Conservation (phyloP, 1,140 invertebrate genomes). For the Choristoneura fumiferana region DNA sequence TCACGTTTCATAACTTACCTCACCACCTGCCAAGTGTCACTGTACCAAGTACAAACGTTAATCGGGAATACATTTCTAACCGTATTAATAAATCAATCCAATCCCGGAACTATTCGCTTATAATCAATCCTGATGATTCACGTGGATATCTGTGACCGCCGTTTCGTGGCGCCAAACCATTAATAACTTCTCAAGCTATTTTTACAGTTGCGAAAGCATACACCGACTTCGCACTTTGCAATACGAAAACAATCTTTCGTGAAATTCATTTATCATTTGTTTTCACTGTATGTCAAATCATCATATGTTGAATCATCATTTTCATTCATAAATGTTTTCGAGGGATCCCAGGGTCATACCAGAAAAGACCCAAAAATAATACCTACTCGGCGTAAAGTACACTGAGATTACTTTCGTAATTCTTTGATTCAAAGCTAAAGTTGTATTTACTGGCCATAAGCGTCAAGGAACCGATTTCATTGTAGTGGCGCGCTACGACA, state of each 20-base stretch:
- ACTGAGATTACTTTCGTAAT: not conserved
- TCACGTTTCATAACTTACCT: not conserved
- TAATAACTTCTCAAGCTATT: conserved; percentile 4
- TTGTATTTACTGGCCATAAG: not conserved
- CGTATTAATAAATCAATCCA: not conserved
- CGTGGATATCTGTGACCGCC: not conserved
- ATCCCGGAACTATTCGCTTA: conserved; percentile 1
- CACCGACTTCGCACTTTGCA: not conserved
- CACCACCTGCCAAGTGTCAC: conserved; percentile 2
- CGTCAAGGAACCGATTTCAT: not conserved
- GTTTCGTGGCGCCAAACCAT: conserved; percentile 3
- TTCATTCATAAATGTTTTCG: conserved; percentile 50
- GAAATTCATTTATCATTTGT: too few species aligned
- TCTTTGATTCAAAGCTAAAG: conserved; percentile 1
- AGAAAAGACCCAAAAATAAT: not conserved
- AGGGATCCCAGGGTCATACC: not conserved
- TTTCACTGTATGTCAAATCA: conserved; percentile 31
- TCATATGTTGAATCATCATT: conserved; percentile 55
- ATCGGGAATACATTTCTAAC: not conserved
- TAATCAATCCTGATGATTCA: conserved; percentile 10
- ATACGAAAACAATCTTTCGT: too few species aligned
- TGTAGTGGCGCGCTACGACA: not conserved
- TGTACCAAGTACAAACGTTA: not conserved
- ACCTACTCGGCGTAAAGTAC: not conserved
- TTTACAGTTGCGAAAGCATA: not conserved